These are phyloP conservation scores for Jacana jacana DNA, from an alignment of 2,113 vertebrate species.

Conservation along the genomic window DNA sequence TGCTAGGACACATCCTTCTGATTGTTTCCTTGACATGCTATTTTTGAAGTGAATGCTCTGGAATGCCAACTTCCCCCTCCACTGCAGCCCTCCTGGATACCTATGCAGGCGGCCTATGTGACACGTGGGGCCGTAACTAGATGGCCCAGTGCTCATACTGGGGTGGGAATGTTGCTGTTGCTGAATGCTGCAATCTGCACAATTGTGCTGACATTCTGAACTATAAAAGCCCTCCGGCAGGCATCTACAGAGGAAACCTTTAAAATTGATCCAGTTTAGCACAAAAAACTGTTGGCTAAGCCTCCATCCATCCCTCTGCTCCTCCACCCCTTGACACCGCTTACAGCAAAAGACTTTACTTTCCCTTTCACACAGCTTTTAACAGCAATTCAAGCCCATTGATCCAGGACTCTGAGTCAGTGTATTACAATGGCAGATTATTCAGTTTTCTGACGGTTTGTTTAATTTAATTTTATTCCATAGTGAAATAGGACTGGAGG, in stretches of 20 bases:
- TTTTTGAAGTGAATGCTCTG: not conserved
- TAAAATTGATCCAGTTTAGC: slow-evolving; percentile 61
- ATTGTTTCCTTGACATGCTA: fast-evolving
- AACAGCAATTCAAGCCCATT: slow-evolving; percentile 51
- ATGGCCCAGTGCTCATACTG: not conserved
- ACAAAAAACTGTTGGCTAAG: slow-evolving; percentile 57
- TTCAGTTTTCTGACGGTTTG: not conserved
- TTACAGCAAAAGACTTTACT: slow-evolving; percentile 53
- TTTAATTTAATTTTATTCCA: slow-evolving; percentile 24
- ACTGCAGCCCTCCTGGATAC: not conserved
- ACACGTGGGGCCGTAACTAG: not conserved
- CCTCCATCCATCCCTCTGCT: not conserved
- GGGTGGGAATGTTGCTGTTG: not conserved
- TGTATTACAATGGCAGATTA: slow-evolving; percentile 48
- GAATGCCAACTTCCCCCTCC: not conserved
- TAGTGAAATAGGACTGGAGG: not conserved
- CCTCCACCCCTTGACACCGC: slow-evolving; percentile 34
- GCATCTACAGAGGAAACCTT: slow-evolving; percentile 51
- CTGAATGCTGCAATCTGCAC: slow-evolving; percentile 27
- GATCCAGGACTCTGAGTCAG: slow-evolving; percentile 26
- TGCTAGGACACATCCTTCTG: not conserved
- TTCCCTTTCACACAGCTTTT: slow-evolving; percentile 43
- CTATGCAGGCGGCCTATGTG: fast-evolving
- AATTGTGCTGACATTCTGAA: slow-evolving; percentile 50
- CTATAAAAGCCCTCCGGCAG: slow-evolving; percentile 32